Percentiles rank a stretch among this genome's conserved stretches.
Evolutionary conservation across 2,888 invertebrate species (phyloP).

Genomic region (Lampropteryx suffumata): DNA sequence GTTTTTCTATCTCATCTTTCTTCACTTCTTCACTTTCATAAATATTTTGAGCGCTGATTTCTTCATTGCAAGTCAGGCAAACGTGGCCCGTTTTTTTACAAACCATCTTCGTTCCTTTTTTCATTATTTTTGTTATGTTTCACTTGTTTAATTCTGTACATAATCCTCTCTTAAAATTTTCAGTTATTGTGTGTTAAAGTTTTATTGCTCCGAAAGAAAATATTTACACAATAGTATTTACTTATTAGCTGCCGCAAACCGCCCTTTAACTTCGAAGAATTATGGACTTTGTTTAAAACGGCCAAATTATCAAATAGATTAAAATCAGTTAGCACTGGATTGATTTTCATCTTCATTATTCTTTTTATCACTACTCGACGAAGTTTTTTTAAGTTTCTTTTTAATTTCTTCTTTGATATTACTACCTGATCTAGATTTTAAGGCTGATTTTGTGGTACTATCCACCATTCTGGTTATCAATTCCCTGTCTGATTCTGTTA

Average conservation of each 20-base stretch:
- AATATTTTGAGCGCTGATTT: background rate
- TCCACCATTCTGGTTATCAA: constrained; percentile 4
- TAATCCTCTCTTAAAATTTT: constrained; percentile 52
- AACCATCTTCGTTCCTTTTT: constrained; percentile 16
- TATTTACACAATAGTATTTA: background rate
- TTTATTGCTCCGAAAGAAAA: constrained; percentile 48
- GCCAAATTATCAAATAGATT: background rate
- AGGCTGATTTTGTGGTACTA: background rate
- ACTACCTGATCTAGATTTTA: constrained; percentile 8
- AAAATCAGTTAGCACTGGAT: background rate
- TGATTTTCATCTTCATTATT: background rate
- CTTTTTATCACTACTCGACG: constrained; percentile 3
- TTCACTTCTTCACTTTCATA: background rate
- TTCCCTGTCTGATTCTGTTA: constrained; percentile 17
- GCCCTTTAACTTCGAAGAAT: constrained; percentile 10
- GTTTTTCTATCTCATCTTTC: background rate
- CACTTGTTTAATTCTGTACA: constrained; percentile 42
- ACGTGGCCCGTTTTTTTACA: background rate
- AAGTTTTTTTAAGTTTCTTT: constrained; percentile 4
- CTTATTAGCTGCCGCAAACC: constrained; percentile 5
- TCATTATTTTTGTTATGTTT: constrained; percentile 39
- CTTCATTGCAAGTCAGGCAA: constrained; percentile 2
- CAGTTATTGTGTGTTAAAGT: no score
- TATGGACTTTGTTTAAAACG: background rate
- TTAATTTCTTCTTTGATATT: background rate